phyloP scores from a whole-genome alignment of 2,888 invertebrate species.

The Malthinus seriepunctatus region DNA sequence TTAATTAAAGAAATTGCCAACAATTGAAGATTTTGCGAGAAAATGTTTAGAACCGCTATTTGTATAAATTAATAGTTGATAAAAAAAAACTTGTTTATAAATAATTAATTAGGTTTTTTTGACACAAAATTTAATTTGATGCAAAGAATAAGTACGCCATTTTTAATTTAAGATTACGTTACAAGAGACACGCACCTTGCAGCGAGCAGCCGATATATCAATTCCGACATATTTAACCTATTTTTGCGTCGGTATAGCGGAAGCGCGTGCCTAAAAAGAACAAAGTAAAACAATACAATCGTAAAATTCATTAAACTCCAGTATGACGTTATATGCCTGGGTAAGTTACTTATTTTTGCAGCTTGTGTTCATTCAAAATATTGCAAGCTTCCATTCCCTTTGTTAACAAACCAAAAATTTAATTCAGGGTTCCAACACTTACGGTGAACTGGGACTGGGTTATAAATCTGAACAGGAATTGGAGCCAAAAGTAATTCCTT shows the following conservation, averaged over 20 bases:
- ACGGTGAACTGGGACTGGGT: slow-evolving; percentile 78
- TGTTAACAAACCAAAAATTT: not conserved
- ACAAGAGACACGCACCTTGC: slow-evolving; percentile 1
- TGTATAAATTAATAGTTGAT: no score
- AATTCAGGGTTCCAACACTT: slow-evolving; percentile 79
- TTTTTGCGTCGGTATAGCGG: slow-evolving; percentile 18
- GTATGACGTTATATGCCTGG: slow-evolving; percentile 49
- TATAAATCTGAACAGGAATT: slow-evolving; percentile 68
- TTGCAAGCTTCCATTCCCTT: not conserved
- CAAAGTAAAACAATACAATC: slow-evolving; percentile 6
- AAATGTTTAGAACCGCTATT: no score
- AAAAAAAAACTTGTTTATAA: no score
- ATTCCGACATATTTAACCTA: slow-evolving; percentile 28
- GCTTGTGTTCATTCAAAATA: not conserved
- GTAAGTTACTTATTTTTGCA: slow-evolving; percentile 39
- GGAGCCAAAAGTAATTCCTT: slow-evolving; percentile 56
- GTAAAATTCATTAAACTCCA: slow-evolving; percentile 24
- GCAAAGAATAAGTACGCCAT: slow-evolving; percentile 1
- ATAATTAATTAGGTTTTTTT: not conserved
- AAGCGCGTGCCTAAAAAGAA: slow-evolving; percentile 18
- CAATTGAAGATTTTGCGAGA: no score
- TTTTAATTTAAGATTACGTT: slow-evolving; percentile 2
- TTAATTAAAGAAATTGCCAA: no score
- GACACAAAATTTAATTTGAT: not conserved
- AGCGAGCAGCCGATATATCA: slow-evolving; percentile 2